Base-by-base conservation (phyloP, 92 coral and sea anemone species). In the Epizoanthus scotinus region DNA sequence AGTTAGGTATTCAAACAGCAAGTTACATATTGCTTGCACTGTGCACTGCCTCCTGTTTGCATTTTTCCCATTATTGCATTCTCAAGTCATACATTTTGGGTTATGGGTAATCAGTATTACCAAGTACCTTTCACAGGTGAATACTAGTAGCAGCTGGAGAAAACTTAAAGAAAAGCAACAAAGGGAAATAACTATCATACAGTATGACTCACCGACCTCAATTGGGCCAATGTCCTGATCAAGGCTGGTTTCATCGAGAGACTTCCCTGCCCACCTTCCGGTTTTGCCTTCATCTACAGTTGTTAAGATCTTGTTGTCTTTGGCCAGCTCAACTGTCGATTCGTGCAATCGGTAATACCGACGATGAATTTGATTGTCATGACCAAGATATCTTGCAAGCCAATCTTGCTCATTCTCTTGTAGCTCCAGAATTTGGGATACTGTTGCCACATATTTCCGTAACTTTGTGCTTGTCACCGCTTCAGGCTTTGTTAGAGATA, bases 261-360 rank as follows among this genome's bases (percentile, higher is more conserved):
- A 58, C 65, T 87, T 87, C 36, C 86, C 86, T 13, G 59, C 78
- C 82, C 78, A 66, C n/a, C 78, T 70, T 8, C 17, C 8, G 54
- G 81, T 69, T 34, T 69, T 87, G 20, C 85, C 91, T 50, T 83
- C 75, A 44, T 87, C 88, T 0, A 84, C 88, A 24, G 85, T 71
- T 0, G 75, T 55, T 17, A 87, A 74, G 19, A 84, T 63, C 62
- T 87, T 87, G 28, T 88, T 67, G 21, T 79, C 78, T 36, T 85
- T 79, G 7, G 89, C 85, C 3, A 85, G 67, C 81, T 85, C 89
- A 13, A 84, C 67, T 44, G 87, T 84, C 13, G 88, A 84, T 5
- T 84, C 84, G 5, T 78, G 79, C 7, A 79, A 63, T 62, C 89
- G 22, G 52, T 79, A 79, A 49, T 78, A 70, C 15, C 79, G 81